These are phyloP conservation scores for Patiria miniata DNA, from an alignment of 35 echinoderm and acorn worm genomes.

Conservation along the genomic window DNA sequence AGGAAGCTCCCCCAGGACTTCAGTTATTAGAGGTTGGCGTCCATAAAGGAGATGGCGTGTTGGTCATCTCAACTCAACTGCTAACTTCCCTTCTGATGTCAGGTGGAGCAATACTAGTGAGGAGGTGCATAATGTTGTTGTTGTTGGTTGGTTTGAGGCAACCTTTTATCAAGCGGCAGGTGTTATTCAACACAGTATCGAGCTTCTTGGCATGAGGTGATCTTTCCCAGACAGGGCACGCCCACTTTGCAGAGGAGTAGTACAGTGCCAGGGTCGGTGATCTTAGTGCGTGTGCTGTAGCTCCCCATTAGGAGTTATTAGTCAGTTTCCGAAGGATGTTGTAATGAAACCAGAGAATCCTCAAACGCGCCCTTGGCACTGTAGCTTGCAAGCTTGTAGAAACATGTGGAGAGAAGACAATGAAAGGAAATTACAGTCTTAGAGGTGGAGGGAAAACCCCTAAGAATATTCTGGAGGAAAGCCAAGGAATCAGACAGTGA, in stretches of 20 bases:
- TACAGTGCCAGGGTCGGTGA: neutral
- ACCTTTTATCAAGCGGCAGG: constrained; percentile 10
- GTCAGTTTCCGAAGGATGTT: constrained; percentile 10
- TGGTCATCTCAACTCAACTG: neutral
- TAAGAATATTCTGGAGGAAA: too few species aligned
- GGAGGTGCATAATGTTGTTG: neutral
- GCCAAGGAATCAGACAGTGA: too few species aligned
- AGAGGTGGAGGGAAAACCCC: too few species aligned
- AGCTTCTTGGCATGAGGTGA: neutral
- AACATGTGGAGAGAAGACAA: too few species aligned
- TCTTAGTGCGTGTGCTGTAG: constrained; percentile 17
- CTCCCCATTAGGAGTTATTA: constrained; percentile 23
- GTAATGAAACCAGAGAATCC: too few species aligned
- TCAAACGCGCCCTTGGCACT: too few species aligned
- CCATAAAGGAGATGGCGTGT: neutral
- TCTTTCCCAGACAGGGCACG: neutral
- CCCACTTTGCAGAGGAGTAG: neutral
- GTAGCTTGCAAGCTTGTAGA: too few species aligned
- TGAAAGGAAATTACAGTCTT: too few species aligned
- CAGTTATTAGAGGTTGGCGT: neutral
- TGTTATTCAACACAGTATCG: constrained; percentile 8
- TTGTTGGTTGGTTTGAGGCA: constrained; percentile 24
- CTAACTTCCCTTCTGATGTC: neutral
- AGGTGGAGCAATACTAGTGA: neutral
- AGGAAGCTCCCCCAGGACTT: neutral